Evolutionary conservation across 2,888 invertebrate genomes (phyloP), one percentile per base, ranked within the genome.

Genomic region (Auanema freiburgensis): DNA sequence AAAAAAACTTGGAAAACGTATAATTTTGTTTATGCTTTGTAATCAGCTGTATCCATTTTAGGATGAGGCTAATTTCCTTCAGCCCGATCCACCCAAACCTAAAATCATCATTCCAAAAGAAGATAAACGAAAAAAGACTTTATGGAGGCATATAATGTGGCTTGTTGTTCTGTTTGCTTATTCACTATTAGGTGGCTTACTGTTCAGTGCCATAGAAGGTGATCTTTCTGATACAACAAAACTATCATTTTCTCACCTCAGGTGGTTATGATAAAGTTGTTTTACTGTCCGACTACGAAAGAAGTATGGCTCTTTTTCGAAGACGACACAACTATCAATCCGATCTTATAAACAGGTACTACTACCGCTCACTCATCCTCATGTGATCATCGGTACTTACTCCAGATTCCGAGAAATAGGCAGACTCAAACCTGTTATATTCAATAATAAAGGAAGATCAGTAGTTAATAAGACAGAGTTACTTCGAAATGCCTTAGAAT

Each of bases 161-260:
- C 67, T 76, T 1, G 54, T 70, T 40, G 64, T 76, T 40, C 59
- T 76, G n/a, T 74, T 73, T 55, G 74, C 74, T 0, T 76, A 72
- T 44, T 76, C 76, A 3, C 58, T 76, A 53, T 61, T 76, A 11
- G 76, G 76, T 24, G 76, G 76, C 8, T 57, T 76, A 23, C 60
- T 76, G 18, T 76, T 76, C 63, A 72, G 72, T 55, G 76, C 76
- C 11, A 76, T 76, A 59, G 76, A 76, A 74, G 76, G 76, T 74
- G n/a, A n/a, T n/a, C n/a, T n/a, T n/a, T n/a, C n/a, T n/a, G n/a
- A n/a, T n/a, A n/a, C n/a, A n/a, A n/a, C n/a, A n/a, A n/a, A n/a
- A n/a, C 3, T 33, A 8, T 8, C 33, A 49, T 25, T 25, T n/a
- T 25, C 6, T 0, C 14, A 40, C 57, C 65, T 52, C 51, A 77